phyloP scores from a whole-genome alignment of 2,113 vertebrate genomes.

The Oreochromis niloticus region DNA sequence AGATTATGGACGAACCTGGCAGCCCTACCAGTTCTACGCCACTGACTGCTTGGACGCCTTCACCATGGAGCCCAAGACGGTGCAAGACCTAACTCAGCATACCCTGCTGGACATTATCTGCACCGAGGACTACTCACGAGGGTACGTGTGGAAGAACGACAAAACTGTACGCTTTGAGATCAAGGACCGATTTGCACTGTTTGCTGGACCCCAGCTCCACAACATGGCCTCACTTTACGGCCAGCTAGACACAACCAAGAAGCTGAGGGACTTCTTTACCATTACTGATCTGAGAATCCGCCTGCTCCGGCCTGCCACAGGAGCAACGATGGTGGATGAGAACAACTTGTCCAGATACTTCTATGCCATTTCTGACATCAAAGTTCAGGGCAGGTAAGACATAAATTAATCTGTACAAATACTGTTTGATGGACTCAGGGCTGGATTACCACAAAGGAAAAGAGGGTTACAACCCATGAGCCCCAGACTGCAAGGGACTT shows the following conservation, averaged over 20 bases:
- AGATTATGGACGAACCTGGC: conserved; percentile 94
- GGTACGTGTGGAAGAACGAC: conserved; percentile 92
- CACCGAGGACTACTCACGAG: conserved; percentile 96
- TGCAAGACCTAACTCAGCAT: conserved; percentile 88
- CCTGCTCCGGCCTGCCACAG: conserved; percentile 90
- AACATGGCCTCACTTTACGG: conserved; percentile 99
- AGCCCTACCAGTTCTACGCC: conserved; percentile 97
- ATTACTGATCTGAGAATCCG: conserved; percentile 94
- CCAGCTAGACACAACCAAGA: conserved; percentile 97
- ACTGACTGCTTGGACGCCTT: conserved; percentile 97
- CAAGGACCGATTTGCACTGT: conserved; percentile 96
- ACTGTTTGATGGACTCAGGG: not conserved
- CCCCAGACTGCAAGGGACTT: not conserved
- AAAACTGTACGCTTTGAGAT: conserved; percentile 98
- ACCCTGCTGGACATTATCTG: conserved; percentile 98
- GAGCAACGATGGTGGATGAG: conserved; percentile 92
- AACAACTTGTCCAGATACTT: conserved; percentile 93
- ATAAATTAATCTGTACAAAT: not conserved
- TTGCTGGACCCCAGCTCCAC: conserved; percentile 91
- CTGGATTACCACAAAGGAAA: not conserved
- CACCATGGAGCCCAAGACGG: conserved; percentile 96
- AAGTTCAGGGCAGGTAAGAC: conserved; percentile 95
- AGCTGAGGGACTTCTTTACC: conserved; percentile 97
- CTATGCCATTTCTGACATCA: conserved; percentile 98
- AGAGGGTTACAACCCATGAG: not conserved